Conservation (phyloP, 2,797 vertebrate genomes). For the Lacerta viridis region DNA sequence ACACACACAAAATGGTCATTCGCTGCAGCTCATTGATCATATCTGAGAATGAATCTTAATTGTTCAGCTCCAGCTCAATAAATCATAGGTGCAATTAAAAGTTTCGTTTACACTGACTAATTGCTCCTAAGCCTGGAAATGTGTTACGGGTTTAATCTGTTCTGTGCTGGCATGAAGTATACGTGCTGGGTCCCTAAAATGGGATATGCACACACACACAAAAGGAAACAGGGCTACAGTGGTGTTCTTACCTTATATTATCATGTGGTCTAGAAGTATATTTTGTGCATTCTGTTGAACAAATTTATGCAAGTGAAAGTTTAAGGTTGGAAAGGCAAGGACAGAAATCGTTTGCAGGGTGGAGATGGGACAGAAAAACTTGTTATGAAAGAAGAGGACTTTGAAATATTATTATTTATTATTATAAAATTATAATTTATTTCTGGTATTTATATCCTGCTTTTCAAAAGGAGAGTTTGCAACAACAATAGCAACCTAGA, state of each 20-base stretch:
- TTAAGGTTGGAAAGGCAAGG: not conserved
- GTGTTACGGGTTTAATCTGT: constrained; percentile 52
- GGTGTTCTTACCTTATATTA: rapidly evolving
- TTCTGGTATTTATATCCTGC: too few species aligned
- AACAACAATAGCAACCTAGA: not conserved
- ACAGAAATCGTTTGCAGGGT: not conserved
- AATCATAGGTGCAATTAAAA: constrained; percentile 73
- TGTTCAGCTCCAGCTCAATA: constrained; percentile 49
- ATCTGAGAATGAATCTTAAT: constrained; percentile 59
- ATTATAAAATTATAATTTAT: not conserved
- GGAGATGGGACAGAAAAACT: not conserved
- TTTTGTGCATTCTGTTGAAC: not conserved
- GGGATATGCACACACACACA: not conserved
- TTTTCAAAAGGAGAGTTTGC: too few species aligned
- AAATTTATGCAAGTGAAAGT: not conserved
- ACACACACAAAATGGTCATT: constrained; percentile 36
- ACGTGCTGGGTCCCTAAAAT: constrained; percentile 16
- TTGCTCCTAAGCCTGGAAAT: constrained; percentile 45
- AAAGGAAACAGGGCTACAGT: not conserved
- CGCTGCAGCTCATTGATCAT: constrained; percentile 44
- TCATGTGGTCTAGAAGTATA: rapidly evolving
- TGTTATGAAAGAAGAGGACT: not conserved
- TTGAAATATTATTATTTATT: not conserved
- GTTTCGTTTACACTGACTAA: constrained; percentile 60
- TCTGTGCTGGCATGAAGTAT: not conserved